These are phyloP conservation scores for Cinara cedri DNA, from an alignment of 2,888 invertebrate species.

Conservation along the genomic window DNA sequence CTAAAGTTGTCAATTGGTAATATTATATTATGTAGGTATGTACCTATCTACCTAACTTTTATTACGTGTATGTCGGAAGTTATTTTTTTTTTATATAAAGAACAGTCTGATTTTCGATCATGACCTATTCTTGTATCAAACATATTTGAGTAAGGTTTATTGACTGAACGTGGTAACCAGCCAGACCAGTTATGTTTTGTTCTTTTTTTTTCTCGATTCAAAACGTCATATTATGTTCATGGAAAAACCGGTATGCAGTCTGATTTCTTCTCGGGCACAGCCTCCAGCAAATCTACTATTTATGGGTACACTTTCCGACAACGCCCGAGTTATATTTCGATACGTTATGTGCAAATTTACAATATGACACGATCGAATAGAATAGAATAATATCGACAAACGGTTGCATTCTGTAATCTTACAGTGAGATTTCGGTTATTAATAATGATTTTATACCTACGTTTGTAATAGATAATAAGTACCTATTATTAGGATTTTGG, in stretches of 20 bases:
- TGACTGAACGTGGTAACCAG: slow-evolving; percentile 38
- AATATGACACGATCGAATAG: neutral
- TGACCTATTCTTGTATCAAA: slow-evolving; percentile 34
- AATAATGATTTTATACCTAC: no score
- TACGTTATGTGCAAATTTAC: slow-evolving; percentile 37
- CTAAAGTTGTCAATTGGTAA: no score
- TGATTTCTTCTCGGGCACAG: slow-evolving; percentile 47
- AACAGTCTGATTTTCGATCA: slow-evolving; percentile 14
- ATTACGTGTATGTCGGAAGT: neutral
- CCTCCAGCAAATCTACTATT: slow-evolving; percentile 19
- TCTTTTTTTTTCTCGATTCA: slow-evolving; percentile 32
- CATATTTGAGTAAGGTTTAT: slow-evolving; percentile 36
- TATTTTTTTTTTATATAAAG: slow-evolving; percentile 21
- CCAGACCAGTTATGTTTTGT: slow-evolving; percentile 55
- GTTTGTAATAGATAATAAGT: no score
- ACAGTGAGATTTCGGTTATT: no score
- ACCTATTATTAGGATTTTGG: neutral
- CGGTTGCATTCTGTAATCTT: neutral
- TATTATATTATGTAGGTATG: no score
- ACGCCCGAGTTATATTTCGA: slow-evolving; percentile 37
- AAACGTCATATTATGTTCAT: slow-evolving; percentile 33
- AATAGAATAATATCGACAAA: neutral
- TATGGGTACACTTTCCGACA: slow-evolving; percentile 10
- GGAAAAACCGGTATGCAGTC: slow-evolving; percentile 48
- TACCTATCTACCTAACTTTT: neutral